Evolutionary conservation across 1,140 invertebrate genomes (phyloP), one percentile per base, ranked within the genome.

Genomic region (Bombus balteatus): DNA sequence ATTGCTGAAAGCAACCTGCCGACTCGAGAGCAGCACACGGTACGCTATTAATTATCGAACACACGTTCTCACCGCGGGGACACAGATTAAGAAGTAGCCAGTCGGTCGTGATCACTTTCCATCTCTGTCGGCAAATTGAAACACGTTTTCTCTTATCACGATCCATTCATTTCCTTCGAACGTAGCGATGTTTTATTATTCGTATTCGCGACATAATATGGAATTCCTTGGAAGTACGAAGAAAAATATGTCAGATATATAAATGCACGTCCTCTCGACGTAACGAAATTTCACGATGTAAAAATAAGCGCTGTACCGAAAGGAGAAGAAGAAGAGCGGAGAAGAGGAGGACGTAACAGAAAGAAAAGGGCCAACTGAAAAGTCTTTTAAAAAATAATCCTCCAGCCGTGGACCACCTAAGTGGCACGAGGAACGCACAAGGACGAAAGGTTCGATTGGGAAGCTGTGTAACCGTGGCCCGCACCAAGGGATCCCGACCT

Each of bases 351-450:
- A 81, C 88, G 73, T 91, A 91, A 91, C 78, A 88, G 91, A 88
- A 85, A 87, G 89, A 87, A 91, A 92, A 80, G 87, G 79, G 77
- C 73, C 83, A 73, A 90, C 80, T 90, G 90, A 88, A 91, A 90
- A 92, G 85, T 91, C 86, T 86, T 89, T 87, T 88, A 87, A 92
- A 91, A 90, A 92, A 90, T 89, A 88, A 88, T 84, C 72, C 47
- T 72, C 57, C 47, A 62, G 80, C 70, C 25, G 66, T 57, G 86
- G 93, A 92, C 92, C 93, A 93, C 92, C 92, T 91, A 88, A 83
- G 91, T 89, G 83, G 92, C 89, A 47, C 76, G 72, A 78, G 83
- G 57, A 87, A 84, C 76, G 82, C 37, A 39, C 66, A 68, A 37
- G 65, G 25, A 57, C 32, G 53, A 41, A 34, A 62, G 57, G 22